Evolutionary conservation across 2,113 vertebrate species (phyloP), one percentile per base, ranked within the genome.

Genomic region (Ivindomyrus marchei): DNA sequence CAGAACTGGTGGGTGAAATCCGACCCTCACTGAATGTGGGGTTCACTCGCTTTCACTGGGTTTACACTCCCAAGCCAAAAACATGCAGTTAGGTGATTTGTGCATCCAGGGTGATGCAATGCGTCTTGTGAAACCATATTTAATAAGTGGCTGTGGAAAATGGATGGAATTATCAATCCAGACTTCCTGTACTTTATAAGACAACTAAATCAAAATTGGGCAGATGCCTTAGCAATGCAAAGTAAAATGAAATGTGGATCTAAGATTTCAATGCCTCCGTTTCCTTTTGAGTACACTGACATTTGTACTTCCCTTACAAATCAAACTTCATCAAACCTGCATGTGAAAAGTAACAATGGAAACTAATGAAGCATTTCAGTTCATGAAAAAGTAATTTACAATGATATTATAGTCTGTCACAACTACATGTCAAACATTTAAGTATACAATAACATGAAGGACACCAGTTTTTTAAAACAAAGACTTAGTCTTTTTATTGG

Each of bases 401-500:
- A 70, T 31, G 1, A 13, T 13, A 70, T 10, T 27, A 58, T 8
- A 13, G 3, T 70, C n/a, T 58, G 5, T 70, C 62, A 70, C n/a
- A 70, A 31, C 1, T 70, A 31, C n/a, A 11, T 56, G 53, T 31
- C 27, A 70, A 70, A 31, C n/a, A 70, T 11, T 31, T 70, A 70
- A 70, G n/a, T 27, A 70, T 3, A 66, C 15, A 80, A 17, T 42
- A 42, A 80, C 13, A 80, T 8, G 36, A 11, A 36, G 31, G n/a
- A 83, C 39, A 85, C 39, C 77, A 45, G 9, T 83, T 84, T 84
- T 17, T 53, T 53, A 90, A 58, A 92, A 88, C 91, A 85, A 91
- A 94, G 90, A 91, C 88, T 93, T 80, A 92, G 92, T 92, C 91
- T 91, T 95, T 96, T 95, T 94, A 96, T 93, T 97, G 97, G 97